Conservation (phyloP, 2,888 invertebrate genomes). For the Athripsodes cinereus region DNA sequence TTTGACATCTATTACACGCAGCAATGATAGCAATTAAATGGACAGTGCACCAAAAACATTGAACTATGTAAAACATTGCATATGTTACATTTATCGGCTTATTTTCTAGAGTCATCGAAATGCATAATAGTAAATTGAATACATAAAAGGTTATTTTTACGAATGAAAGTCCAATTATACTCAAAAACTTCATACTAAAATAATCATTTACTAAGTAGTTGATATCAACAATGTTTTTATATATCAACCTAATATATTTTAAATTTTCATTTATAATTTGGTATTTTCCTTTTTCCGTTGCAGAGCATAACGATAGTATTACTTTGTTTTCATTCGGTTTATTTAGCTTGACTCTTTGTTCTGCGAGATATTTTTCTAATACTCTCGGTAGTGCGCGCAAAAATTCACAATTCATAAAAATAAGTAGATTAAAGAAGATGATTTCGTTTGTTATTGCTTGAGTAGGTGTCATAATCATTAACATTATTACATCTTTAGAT, state of each 20-base stretch:
- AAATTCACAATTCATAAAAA: not conserved
- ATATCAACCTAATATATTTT: slow-evolving; percentile 2
- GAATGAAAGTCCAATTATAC: not conserved
- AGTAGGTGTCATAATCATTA: too few species aligned
- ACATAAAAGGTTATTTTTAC: not conserved
- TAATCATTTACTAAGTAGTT: not conserved
- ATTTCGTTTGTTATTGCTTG: not conserved
- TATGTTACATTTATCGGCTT: not conserved
- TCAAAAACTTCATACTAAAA: not conserved
- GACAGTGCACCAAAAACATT: not conserved
- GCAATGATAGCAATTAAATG: not conserved
- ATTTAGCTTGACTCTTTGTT: not conserved
- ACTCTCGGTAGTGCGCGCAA: not conserved
- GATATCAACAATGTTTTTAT: not conserved
- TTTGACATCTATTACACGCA: not conserved
- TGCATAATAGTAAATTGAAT: not conserved
- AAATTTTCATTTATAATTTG: not conserved
- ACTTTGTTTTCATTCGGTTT: too few species aligned
- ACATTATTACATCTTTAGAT: too few species aligned
- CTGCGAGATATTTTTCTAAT: not conserved
- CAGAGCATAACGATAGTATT: too few species aligned
- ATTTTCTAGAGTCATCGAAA: not conserved
- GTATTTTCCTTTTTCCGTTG: not conserved
- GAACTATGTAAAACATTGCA: not conserved
- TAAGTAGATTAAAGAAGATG: not conserved